phyloP scores from a whole-genome alignment of 2,888 invertebrate genomes.

The Meta bourneti region DNA sequence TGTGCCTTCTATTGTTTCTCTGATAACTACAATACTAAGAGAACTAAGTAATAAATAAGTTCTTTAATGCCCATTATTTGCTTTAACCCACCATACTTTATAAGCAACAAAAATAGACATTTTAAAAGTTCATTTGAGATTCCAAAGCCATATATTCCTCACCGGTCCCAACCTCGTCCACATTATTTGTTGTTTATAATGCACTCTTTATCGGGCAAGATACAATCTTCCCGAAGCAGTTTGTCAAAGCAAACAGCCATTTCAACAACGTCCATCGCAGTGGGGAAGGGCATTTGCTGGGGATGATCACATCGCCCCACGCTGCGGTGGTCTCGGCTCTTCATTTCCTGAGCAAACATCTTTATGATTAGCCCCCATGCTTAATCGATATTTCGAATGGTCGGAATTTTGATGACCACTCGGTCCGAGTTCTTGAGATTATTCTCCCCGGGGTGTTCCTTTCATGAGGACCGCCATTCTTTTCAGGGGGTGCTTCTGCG shows the following conservation, averaged over 20 bases:
- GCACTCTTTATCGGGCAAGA: not conserved
- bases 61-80: too few relatives aligned
- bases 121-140: too few relatives aligned
- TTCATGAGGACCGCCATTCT: not conserved
- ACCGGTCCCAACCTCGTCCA: not conserved
- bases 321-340: not conserved
- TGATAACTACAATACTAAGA: too few relatives aligned
- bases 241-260: not conserved
- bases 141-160: too few relatives aligned
- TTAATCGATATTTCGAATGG: slow-evolving; percentile 49
- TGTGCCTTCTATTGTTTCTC: too few relatives aligned
- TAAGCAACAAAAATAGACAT: too few relatives aligned
- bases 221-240: not conserved
- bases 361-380: slow-evolving; percentile 34
- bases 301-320: too few relatives aligned
- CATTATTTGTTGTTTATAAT: not conserved
- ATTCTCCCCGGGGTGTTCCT: slow-evolving; percentile 90
- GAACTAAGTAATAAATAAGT: too few relatives aligned
- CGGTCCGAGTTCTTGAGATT: slow-evolving; percentile 25
- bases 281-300: slow-evolving; percentile 1
- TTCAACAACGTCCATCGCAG: not conserved
- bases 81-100: too few relatives aligned
- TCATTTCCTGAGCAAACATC: slow-evolving; percentile 45
- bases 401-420: slow-evolving; percentile 42
- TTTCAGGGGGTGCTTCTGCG: not conserved